Evolutionary conservation across 2,888 invertebrate genomes (phyloP), one percentile per base, ranked within the genome.

Genomic region (Panopea generosa): DNA sequence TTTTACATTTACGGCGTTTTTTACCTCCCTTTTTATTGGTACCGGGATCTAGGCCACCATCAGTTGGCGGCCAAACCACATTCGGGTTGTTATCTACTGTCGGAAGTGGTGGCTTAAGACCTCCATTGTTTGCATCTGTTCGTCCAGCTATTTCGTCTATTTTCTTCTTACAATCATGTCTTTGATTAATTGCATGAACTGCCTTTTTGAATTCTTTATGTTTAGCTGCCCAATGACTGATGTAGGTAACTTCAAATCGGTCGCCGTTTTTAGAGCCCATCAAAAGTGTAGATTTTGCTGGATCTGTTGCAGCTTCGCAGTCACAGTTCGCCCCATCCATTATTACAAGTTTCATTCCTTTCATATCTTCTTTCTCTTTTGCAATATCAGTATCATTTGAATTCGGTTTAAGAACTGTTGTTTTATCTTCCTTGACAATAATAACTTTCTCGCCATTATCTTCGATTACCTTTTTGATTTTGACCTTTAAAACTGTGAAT

Each of bases 401-500:
- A 55, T 63, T 75, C 1, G 72, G 68, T 33, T 80, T 80, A 33
- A 62, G 20, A 45, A 45, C 16, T 9, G 6, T 20, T 20, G 16
- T 45, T 20, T 45, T 45, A 11, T 4, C 4, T 16, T 72, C 68
- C 55, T 69, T 69, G 2, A 63, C 9, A 18, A 76, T 24, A 1
- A 80, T 56, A 20, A 24, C 22, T 38, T 67, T 72, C 66, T 80
- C 68, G 2, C 76, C 76, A 38, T 72, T 61, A 11, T 62, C 65
- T 47, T 70, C 57, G 24, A 55, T 40, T 11, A 47, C 61, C n/a
- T 66, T 72, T 33, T 57, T 47, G 49, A 76, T 73, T 50, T 73
- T 76, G 2, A 80, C 76, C 52, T 70, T 68, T 9, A 76, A 18
- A 24, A 76, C 80, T 80, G 67, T 14, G 71, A 75, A 26, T 27